A percentile compares a stretch with the other conserved stretches of the same genome.
Evolutionary conservation across 1,140 invertebrate genomes (phyloP).

Genomic region (Lethrus apterus): DNA sequence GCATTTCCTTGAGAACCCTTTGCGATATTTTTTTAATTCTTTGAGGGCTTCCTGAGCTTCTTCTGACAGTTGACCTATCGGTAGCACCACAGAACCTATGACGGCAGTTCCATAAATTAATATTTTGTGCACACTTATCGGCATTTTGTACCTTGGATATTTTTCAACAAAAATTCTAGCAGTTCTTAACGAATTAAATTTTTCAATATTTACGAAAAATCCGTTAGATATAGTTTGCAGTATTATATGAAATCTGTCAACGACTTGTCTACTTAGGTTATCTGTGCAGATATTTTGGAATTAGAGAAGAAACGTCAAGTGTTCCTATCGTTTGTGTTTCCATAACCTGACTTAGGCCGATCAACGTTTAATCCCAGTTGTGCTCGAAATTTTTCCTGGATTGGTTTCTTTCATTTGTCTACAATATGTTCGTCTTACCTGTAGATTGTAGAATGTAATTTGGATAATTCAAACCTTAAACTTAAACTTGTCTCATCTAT

Average conservation of each 20-base stretch:
- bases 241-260: slow-evolving; percentile 1
- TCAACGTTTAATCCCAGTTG: slow-evolving; percentile 2
- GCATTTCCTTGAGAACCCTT: too few relatives aligned
- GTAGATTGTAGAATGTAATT: neutral
- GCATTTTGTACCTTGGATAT: too few relatives aligned
- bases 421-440: neutral
- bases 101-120: too few relatives aligned
- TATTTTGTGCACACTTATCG: slow-evolving; percentile 36
- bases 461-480: neutral
- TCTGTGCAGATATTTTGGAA: neutral
- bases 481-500: too few relatives aligned
- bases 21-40: too few relatives aligned
- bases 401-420: neutral
- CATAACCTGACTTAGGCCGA: neutral
- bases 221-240: neutral
- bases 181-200: too few relatives aligned
- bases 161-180: too few relatives aligned
- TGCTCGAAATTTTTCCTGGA: neutral
- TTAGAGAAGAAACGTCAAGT: neutral
- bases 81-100: too few relatives aligned
- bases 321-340: neutral
- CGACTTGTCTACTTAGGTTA: neutral
- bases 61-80: slow-evolving; percentile 26
- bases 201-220: too few relatives aligned
- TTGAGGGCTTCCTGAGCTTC: too few relatives aligned